These are phyloP conservation scores for Luffia ferchaultella DNA, from an alignment of 2,888 invertebrate genomes.

Conservation along the genomic window DNA sequence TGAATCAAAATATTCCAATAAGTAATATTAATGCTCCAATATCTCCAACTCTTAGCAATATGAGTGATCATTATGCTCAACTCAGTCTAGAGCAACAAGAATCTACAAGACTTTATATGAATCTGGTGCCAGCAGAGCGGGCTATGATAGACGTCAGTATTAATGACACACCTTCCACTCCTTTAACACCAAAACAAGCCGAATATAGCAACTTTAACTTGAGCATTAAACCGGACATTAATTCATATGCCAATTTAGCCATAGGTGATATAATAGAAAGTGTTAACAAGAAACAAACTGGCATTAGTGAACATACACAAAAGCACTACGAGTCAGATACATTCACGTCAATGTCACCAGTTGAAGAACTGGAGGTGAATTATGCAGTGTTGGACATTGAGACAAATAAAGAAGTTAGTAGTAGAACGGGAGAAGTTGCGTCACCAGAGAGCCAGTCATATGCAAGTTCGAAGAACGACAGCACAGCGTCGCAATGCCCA, in stretches of 20 bases:
- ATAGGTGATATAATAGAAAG: slow-evolving; percentile 32
- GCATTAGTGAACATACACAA: slow-evolving; percentile 29
- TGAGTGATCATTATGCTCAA: slow-evolving; percentile 58
- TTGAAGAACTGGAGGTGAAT: slow-evolving; percentile 66
- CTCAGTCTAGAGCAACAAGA: slow-evolving; percentile 47
- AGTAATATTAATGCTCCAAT: slow-evolving; percentile 26
- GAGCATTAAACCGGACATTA: slow-evolving; percentile 35
- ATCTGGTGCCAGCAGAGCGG: slow-evolving; percentile 38
- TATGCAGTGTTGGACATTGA: slow-evolving; percentile 84
- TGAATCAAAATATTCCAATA: slow-evolving; percentile 28
- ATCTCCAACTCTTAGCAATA: slow-evolving; percentile 49
- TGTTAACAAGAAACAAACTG: slow-evolving; percentile 22
- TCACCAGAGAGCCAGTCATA: slow-evolving; percentile 40
- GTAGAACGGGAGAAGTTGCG: slow-evolving; percentile 24
- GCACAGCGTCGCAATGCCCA: slow-evolving; percentile 29
- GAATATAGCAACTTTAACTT: slow-evolving; percentile 40
- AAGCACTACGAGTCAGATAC: slow-evolving; percentile 54
- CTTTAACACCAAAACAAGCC: slow-evolving; percentile 43
- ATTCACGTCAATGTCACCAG: slow-evolving; percentile 45
- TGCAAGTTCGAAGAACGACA: slow-evolving; percentile 38
- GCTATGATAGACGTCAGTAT: slow-evolving; percentile 25
- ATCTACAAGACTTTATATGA: slow-evolving; percentile 47
- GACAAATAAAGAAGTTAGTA: slow-evolving; percentile 43
- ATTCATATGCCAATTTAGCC: slow-evolving; percentile 49
- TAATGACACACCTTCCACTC: slow-evolving; percentile 38